Evolutionary conservation across 2,113 vertebrate genomes (phyloP).

Genomic region (Pogonocichla stellata): DNA sequence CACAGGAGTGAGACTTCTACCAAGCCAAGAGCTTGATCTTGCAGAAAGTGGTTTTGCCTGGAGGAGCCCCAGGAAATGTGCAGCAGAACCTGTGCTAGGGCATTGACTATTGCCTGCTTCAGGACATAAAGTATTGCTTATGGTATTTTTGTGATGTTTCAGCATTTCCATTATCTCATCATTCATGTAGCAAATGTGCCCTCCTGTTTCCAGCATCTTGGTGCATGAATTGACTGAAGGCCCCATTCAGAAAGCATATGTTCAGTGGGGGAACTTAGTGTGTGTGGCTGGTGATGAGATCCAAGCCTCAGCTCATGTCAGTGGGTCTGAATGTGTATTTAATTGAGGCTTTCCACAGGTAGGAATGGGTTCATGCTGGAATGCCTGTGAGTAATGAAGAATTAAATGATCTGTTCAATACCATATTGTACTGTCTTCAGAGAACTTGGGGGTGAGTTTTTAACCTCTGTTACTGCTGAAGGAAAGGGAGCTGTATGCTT

Average conservation of each 20-base stretch:
- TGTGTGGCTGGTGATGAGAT: background rate
- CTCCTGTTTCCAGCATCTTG: background rate
- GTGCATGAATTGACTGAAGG: background rate
- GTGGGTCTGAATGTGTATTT: background rate
- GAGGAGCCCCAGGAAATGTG: background rate
- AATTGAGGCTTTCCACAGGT: background rate
- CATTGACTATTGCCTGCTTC: background rate
- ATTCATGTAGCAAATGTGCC: accelerated
- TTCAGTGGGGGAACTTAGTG: background rate
- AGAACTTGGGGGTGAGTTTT: background rate
- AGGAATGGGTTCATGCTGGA: background rate
- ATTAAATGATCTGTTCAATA: background rate
- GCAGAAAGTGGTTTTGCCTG: background rate
- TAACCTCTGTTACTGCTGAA: background rate
- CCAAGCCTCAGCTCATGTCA: background rate
- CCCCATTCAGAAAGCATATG: background rate
- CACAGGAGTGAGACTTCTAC: background rate
- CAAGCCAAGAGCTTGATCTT: background rate
- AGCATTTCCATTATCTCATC: background rate
- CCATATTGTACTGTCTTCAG: background rate
- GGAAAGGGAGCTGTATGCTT: background rate
- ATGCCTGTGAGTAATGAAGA: background rate
- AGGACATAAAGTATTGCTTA: background rate
- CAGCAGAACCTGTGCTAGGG: background rate
- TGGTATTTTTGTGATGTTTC: background rate